Evolutionary conservation across 1,140 invertebrate genomes (phyloP).

Genomic region (Aporrectodea caliginosa): DNA sequence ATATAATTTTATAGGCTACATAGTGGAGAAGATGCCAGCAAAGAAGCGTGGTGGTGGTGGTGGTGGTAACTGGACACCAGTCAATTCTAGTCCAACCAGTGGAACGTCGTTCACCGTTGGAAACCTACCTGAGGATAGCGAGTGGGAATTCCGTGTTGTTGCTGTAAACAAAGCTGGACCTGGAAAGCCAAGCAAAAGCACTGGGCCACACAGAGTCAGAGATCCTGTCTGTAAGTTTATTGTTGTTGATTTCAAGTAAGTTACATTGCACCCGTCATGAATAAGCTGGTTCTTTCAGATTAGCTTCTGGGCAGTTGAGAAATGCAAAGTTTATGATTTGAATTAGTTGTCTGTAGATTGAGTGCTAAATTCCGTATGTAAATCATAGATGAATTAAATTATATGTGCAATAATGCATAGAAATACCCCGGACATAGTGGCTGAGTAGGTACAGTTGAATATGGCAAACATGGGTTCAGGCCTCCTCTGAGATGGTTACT

Average conservation of each 20-base stretch:
- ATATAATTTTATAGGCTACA: no score
- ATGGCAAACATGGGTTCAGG: no score
- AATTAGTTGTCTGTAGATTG: neutral
- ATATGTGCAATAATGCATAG: no score
- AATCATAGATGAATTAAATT: no score
- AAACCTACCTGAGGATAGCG: conserved; percentile 80
- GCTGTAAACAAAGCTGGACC: conserved; percentile 94
- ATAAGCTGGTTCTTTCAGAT: neutral
- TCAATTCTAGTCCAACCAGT: conserved; percentile 79
- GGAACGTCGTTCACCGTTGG: conserved; percentile 84
- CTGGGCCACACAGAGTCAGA: conserved; percentile 76
- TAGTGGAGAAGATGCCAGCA: conserved; percentile 83
- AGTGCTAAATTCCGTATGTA: no score
- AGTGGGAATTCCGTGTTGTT: conserved; percentile 90
- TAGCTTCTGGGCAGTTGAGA: no score
- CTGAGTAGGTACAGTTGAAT: no score
- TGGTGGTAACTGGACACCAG: conserved; percentile 84
- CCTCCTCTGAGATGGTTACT: no score
- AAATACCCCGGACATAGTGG: no score
- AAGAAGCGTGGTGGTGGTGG: conserved; percentile 78
- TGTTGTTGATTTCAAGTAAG: neutral
- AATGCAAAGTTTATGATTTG: no score
- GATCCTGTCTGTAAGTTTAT: conserved; percentile 80
- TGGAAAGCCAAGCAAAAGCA: conserved; percentile 89
- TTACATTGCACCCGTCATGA: neutral